Evolutionary conservation across 2,113 vertebrate genomes (phyloP).

Genomic region (Panthera tigris): DNA sequence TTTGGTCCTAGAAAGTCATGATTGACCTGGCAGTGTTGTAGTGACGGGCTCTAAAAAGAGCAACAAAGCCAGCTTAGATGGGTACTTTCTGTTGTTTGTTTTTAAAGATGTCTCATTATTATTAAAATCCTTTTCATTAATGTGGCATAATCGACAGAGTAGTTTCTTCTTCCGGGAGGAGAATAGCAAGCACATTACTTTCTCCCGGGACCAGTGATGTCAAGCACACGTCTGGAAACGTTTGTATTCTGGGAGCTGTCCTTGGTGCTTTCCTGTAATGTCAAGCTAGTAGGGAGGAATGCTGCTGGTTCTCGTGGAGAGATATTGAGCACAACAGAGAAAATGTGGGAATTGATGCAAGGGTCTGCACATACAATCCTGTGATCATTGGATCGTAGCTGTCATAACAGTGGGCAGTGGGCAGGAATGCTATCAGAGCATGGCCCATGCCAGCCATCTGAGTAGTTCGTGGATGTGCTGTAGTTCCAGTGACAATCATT

Average conservation of each 20-base stretch:
- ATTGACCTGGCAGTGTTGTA: background rate
- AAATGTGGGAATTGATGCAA: background rate
- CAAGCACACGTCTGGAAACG: background rate
- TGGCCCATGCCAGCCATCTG: background rate
- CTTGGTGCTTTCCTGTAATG: background rate
- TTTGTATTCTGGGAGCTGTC: background rate
- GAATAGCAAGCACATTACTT: background rate
- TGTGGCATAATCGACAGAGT: background rate
- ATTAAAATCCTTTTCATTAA: background rate
- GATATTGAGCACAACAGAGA: background rate
- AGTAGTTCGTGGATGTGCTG: background rate
- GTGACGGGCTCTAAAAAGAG: background rate
- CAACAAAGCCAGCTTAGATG: background rate
- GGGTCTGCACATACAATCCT: background rate
- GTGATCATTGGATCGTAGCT: fast-evolving
- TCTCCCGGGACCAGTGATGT: background rate
- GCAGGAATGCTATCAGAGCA: background rate
- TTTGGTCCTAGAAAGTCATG: background rate
- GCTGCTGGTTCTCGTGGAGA: background rate
- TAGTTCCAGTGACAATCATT: background rate
- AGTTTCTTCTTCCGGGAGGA: background rate
- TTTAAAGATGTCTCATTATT: conserved; percentile 6
- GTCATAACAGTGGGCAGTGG: background rate
- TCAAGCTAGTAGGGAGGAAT: background rate
- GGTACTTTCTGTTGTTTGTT: background rate